phyloP scores from a whole-genome alignment of 37 sponge, comb jelly and placozoan genomes.

The Oscarella lobularis region DNA sequence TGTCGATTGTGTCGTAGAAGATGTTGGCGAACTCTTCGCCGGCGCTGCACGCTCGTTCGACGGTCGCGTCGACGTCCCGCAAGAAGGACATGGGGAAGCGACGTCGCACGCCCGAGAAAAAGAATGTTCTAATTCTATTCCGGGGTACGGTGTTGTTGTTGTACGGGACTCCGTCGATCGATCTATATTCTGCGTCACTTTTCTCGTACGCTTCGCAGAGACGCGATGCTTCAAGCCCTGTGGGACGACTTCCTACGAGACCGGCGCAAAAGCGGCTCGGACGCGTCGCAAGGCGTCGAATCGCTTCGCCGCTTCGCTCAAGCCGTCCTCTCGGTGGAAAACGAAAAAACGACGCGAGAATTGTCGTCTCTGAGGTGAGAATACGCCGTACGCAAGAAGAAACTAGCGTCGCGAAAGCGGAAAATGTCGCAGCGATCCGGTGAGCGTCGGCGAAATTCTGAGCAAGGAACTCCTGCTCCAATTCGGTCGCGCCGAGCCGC shows the following conservation, averaged over 20 bases:
- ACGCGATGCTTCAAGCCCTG: neutral
- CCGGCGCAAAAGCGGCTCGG: too few relatives aligned
- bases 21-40: slow-evolving; percentile 49
- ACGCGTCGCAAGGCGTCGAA: neutral
- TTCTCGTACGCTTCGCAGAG: too few relatives aligned
- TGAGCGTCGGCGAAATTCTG: neutral
- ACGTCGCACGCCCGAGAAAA: too few relatives aligned
- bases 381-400: neutral
- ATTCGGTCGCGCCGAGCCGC: neutral
- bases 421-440: neutral
- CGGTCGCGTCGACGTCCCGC: neutral
- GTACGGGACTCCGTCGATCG: too few relatives aligned
- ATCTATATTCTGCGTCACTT: too few relatives aligned
- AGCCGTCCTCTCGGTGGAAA: neutral
- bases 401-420: neutral
- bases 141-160: too few relatives aligned
- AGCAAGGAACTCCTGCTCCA: neutral
- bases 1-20: slow-evolving; percentile 56
- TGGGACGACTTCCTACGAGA: neutral
- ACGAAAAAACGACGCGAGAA: neutral
- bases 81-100: too few relatives aligned
- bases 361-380: neutral
- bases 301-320: neutral
- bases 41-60: slow-evolving; percentile 8
- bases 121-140: too few relatives aligned